phyloP scores from a whole-genome alignment of 2,113 vertebrate genomes.

The Apus apus region DNA sequence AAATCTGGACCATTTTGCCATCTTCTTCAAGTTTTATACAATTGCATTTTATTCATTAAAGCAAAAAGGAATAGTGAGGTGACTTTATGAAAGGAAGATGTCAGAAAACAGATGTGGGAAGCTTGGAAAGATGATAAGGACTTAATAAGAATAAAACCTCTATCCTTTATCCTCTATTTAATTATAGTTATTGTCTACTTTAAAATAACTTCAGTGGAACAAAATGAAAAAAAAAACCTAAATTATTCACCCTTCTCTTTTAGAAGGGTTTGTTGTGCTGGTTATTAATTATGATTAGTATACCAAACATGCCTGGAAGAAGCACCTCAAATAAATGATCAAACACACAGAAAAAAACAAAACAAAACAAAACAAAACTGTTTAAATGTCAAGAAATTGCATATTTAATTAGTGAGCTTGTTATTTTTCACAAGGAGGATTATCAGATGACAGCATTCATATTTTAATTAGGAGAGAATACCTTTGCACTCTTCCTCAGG shows the following conservation, averaged over 20 bases:
- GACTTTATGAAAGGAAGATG: background rate
- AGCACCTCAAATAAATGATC: slow-evolving; percentile 44
- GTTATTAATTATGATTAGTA: slow-evolving; percentile 46
- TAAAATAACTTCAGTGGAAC: background rate
- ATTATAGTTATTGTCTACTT: slow-evolving; percentile 14
- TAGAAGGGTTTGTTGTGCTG: background rate
- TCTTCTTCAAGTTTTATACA: background rate
- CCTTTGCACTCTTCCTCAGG: slow-evolving; percentile 43
- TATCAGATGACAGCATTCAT: slow-evolving; percentile 62
- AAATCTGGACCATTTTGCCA: background rate
- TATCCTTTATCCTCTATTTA: background rate
- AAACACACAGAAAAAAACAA: background rate
- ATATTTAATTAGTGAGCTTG: slow-evolving; percentile 62
- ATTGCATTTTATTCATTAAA: background rate
- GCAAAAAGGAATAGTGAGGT: background rate
- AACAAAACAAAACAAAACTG: background rate
- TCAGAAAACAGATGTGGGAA: background rate
- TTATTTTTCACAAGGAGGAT: slow-evolving; percentile 55
- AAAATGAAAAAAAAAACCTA: background rate
- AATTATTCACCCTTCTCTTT: background rate
- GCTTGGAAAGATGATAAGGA: background rate
- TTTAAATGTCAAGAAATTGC: slow-evolving; percentile 64
- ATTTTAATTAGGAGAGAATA: slow-evolving; percentile 67
- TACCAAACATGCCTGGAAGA: slow-evolving; percentile 47
- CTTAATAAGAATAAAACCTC: slow-evolving; percentile 1